A percentile compares a stretch with the other conserved stretches of the same genome.
Evolutionary conservation across 2,797 vertebrate genomes (phyloP).

Genomic region (Platyrinchus mystaceus): DNA sequence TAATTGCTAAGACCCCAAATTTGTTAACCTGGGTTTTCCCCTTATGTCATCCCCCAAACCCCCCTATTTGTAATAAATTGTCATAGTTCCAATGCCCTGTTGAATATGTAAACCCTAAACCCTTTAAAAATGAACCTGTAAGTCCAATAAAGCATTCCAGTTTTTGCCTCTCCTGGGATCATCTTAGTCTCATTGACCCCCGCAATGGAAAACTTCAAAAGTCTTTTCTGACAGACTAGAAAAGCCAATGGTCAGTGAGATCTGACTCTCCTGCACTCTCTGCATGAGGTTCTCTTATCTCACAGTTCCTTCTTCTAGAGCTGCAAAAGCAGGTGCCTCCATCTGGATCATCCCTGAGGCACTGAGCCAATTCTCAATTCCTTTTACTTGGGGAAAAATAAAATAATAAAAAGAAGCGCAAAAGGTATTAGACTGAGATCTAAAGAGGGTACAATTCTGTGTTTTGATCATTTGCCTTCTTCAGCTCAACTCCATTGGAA

Average conservation of each 20-base stretch:
- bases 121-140: too few relatives aligned
- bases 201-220: not conserved
- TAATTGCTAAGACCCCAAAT: too few relatives aligned
- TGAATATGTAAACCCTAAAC: too few relatives aligned
- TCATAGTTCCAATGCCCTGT: too few relatives aligned
- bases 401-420: not conserved
- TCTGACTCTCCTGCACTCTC: not conserved
- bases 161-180: too few relatives aligned
- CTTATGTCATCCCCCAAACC: too few relatives aligned
- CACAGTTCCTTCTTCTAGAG: not conserved
- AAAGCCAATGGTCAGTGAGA: not conserved
- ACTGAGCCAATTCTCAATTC: not conserved
- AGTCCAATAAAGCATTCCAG: too few relatives aligned
- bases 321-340: not conserved
- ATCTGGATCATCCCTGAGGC: not conserved
- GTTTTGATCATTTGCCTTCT: not conserved
- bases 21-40: too few relatives aligned
- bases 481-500: not conserved
- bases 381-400: not conserved
- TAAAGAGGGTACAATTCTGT: not conserved
- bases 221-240: not conserved
- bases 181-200: too few relatives aligned
- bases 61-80: too few relatives aligned
- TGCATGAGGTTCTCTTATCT: not conserved
- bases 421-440: not conserved